These are phyloP conservation scores for Pseudococcus jackbeardsleyi DNA, from an alignment of 2,888 invertebrate genomes.

Conservation along the genomic window DNA sequence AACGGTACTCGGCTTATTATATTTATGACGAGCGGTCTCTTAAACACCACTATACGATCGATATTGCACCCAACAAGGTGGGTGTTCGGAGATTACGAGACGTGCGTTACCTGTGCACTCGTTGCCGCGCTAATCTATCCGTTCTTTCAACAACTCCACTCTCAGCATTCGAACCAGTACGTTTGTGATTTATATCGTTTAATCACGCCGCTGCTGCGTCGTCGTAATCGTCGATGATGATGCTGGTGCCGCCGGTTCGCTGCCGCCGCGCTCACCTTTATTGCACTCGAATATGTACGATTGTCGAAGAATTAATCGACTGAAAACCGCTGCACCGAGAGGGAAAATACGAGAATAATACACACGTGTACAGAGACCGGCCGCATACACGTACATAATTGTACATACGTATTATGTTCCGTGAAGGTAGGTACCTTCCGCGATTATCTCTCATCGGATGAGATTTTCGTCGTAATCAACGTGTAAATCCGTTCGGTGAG, in stretches of 20 bases:
- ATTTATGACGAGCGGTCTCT: background rate
- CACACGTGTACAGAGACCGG: background rate
- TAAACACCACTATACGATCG: background rate
- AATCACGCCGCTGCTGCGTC: background rate
- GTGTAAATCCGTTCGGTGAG: no score
- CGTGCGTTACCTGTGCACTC: background rate
- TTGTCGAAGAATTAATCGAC: background rate
- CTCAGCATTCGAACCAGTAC: background rate
- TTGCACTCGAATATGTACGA: background rate
- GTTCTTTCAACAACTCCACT: background rate
- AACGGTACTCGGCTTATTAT: background rate
- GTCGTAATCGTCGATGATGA: background rate
- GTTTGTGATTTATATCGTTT: background rate
- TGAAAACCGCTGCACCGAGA: background rate
- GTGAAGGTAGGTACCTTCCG: no score
- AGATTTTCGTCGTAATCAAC: no score
- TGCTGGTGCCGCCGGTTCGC: background rate
- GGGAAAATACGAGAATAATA: background rate
- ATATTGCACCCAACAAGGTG: constrained; percentile 1
- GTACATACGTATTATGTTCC: no score
- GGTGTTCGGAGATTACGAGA: background rate
- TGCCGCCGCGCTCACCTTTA: background rate
- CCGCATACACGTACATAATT: background rate
- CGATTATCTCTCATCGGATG: no score
- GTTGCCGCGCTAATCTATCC: background rate